Conservation (phyloP, 2,797 vertebrate species). For the Ammospiza maritima region DNA sequence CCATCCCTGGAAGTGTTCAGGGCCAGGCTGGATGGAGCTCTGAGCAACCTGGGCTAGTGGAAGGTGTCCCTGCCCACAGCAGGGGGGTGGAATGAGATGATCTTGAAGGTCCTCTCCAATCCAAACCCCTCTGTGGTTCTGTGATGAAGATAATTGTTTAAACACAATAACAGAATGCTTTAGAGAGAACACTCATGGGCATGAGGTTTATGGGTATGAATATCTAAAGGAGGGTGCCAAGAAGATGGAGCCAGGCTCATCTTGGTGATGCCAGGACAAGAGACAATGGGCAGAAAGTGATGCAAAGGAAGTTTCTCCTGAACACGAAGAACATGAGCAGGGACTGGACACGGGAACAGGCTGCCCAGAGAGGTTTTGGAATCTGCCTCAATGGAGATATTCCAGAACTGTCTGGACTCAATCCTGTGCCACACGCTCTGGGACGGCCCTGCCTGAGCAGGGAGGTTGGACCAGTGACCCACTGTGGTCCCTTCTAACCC, state of each 20-base stretch:
- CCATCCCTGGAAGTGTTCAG: neutral
- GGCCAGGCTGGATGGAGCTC: neutral
- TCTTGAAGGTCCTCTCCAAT: neutral
- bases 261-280: neutral
- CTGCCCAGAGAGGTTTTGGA: neutral
- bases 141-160: neutral
- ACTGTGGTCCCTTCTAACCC: neutral
- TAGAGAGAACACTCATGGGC: neutral
- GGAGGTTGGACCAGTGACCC: neutral
- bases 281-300: neutral
- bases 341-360: rapidly evolving
- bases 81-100: neutral
- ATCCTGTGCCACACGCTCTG: neutral
- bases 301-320: neutral
- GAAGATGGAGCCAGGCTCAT: neutral
- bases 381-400: neutral
- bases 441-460: neutral
- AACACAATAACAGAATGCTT: neutral
- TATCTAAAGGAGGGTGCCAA: neutral
- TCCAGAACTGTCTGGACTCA: neutral
- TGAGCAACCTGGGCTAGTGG: neutral
- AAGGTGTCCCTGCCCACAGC: neutral
- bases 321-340: neutral
- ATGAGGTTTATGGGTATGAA: rapidly evolving
- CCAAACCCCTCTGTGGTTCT: neutral